Conservation (phyloP, 1,140 invertebrate species). For the Metopolophium dirhodum region DNA sequence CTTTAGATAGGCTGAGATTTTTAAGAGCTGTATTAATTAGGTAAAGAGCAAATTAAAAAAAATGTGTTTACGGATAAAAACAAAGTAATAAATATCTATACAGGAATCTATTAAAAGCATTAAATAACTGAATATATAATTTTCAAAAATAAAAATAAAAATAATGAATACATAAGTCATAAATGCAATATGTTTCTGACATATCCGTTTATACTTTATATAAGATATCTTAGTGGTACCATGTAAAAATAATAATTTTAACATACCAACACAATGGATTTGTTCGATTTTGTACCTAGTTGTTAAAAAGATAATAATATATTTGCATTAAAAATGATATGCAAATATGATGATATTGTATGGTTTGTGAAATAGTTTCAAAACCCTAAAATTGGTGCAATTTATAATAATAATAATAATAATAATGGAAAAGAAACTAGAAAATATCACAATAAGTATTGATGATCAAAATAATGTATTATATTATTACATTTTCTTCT, state of each 20-base stretch:
- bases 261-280: not conserved
- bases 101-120: not conserved
- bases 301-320: too few relatives aligned
- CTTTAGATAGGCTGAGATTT: not conserved
- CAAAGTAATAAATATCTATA: not conserved
- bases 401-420: too few relatives aligned
- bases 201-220: not conserved
- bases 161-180: not conserved
- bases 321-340: too few relatives aligned
- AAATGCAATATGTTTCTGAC: not conserved
- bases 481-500: too few relatives aligned
- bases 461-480: too few relatives aligned
- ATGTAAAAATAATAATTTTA: not conserved
- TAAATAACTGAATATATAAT: not conserved
- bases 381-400: too few relatives aligned
- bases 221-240: not conserved
- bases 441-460: too few relatives aligned
- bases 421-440: too few relatives aligned
- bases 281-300: too few relatives aligned
- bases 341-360: too few relatives aligned
- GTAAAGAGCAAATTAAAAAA: not conserved
- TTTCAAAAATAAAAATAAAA: not conserved
- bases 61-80: not conserved
- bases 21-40: not conserved
- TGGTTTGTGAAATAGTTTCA: too few relatives aligned